Base-by-base conservation (phyloP, 2,888 invertebrate species). In the Pristionchus maxplancki region DNA sequence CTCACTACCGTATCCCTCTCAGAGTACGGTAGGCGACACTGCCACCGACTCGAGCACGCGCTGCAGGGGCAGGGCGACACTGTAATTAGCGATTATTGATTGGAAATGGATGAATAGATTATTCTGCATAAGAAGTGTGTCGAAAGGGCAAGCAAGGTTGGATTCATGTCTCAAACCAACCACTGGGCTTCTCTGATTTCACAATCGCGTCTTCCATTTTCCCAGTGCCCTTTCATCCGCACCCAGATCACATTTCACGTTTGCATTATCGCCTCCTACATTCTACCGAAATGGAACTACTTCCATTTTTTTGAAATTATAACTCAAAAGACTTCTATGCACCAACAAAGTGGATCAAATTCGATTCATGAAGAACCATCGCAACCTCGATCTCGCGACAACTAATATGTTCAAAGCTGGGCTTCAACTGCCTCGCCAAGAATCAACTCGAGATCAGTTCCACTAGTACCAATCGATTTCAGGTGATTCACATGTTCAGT, bases 1-100 rank as follows among this genome's bases (percentile, higher is more conserved):
- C 53, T 71, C 71, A 15, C 82, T 83, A 50, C 53, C 53, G 53
- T 83, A 53, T 58, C 44, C 48, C 53, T 53, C 82, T 53, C 37
- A 83, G 34, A 53, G 53, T 83, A 83, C 53, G 53, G 53, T 53
- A 34, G 82, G 82, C 17, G 82, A 1, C 20, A 83, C 82, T 34
- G 44, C 34, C 24, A 78, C 40, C 11, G 78, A 40, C 34, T 40
- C 78, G 78, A 78, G 78, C 40, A 78, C 78, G 15, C 40, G 44
- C 28, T 78, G n/a, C 44, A 78, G 78, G 2, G 78, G 53, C 44
- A 53, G 82, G 24, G 53, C 82, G 53, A 83, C 53, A 34, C 82
- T 53, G 53, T 24, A 34, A 44, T 78, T 28, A 15, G 8, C n/a
- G n/a, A n/a, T 34, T 34, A n/a, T 34, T 2, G n/a, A 53, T 53